A percentile compares a stretch with the other conserved stretches of the same genome.
phyloP scores from a whole-genome alignment of 2,113 vertebrate genomes.

The Ochotona princeps region DNA sequence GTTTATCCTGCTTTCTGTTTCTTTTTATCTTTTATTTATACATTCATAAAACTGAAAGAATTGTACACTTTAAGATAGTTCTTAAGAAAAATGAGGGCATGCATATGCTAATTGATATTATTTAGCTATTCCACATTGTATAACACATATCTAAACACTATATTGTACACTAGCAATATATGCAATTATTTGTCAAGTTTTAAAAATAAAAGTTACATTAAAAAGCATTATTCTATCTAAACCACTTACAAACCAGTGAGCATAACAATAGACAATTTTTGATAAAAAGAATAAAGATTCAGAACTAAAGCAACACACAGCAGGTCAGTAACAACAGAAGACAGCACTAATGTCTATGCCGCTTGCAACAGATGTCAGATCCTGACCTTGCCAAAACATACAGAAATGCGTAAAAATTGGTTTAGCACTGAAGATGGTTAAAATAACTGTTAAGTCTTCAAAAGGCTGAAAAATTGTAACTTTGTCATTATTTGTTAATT shows the following conservation, averaged over 20 bases:
- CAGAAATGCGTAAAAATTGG: slow-evolving; percentile 5
- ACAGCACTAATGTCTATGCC: not conserved
- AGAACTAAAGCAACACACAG: slow-evolving; percentile 41
- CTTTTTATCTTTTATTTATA: slow-evolving; percentile 41
- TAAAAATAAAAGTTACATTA: slow-evolving; percentile 26
- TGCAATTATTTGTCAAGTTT: not conserved
- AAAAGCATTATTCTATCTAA: slow-evolving; percentile 47
- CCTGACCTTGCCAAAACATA: slow-evolving; percentile 24
- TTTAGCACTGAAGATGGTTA: slow-evolving; percentile 10
- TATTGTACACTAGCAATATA: not conserved
- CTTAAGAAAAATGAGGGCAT: slow-evolving; percentile 1
- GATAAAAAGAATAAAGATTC: slow-evolving; percentile 22
- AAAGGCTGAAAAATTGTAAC: slow-evolving; percentile 6
- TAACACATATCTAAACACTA: not conserved
- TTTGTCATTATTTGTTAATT: slow-evolving; percentile 46
- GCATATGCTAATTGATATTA: not conserved
- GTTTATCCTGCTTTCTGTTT: not conserved
- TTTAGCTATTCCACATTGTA: not conserved
- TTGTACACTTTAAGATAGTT: not conserved
- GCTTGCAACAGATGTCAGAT: slow-evolving; percentile 27
- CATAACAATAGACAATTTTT: slow-evolving; percentile 6
- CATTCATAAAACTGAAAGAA: slow-evolving; percentile 19
- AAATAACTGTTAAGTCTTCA: slow-evolving; percentile 31
- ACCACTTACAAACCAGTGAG: slow-evolving; percentile 27
- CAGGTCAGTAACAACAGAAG: slow-evolving; percentile 52